phyloP scores from a whole-genome alignment of 2,888 invertebrate genomes.

The Anoplius nigerrimus region DNA sequence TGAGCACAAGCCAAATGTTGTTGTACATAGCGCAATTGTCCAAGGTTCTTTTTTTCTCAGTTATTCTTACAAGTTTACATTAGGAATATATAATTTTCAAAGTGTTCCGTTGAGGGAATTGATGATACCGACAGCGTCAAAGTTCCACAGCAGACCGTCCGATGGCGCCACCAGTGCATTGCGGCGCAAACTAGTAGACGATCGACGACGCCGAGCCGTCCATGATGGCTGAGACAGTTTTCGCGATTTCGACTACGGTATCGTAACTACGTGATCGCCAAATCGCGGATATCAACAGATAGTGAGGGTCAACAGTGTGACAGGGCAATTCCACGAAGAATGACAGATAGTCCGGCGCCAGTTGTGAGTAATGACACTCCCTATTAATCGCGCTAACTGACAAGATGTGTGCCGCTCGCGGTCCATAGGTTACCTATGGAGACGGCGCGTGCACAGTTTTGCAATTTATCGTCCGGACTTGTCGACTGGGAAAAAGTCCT shows the following conservation, averaged over 20 bases:
- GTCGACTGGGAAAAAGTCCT: background rate
- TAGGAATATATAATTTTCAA: no score
- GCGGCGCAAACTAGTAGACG: conserved; percentile 38
- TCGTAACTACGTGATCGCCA: conserved; percentile 48
- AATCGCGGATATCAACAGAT: conserved; percentile 37
- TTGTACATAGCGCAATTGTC: no score
- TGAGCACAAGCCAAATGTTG: no score
- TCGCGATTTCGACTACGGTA: conserved; percentile 51
- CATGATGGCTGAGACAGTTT: conserved; percentile 55
- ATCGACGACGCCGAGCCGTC: conserved; percentile 41
- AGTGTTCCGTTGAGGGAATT: no score
- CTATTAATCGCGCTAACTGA: conserved; percentile 35
- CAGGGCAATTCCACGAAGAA: conserved; percentile 42
- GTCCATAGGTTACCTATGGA: conserved; percentile 33
- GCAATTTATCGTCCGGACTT: conserved; percentile 1
- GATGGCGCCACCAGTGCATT: conserved; percentile 39
- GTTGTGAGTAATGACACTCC: conserved; percentile 62
- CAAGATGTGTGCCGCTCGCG: conserved; percentile 24
- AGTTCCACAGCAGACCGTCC: background rate
- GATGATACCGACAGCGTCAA: background rate
- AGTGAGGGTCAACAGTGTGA: conserved; percentile 26
- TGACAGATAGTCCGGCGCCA: conserved; percentile 59
- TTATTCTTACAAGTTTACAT: no score
- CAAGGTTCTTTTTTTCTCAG: no score
- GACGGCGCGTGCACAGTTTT: conserved; percentile 22